Evolutionary conservation across 2,888 invertebrate genomes (phyloP).

Genomic region (Aspidiotus destructor): DNA sequence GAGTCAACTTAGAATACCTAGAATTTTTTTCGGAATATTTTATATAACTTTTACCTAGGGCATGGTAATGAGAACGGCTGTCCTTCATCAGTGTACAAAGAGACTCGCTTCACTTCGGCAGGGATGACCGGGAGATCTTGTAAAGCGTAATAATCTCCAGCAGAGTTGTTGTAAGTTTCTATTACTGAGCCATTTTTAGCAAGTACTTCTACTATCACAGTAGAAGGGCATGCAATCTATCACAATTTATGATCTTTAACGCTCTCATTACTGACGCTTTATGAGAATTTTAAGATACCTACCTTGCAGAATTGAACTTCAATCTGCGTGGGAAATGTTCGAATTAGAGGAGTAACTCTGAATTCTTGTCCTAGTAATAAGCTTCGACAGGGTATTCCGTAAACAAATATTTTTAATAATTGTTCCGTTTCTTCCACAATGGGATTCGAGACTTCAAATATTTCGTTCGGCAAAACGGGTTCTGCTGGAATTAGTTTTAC

Average conservation of each 20-base stretch:
- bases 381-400: constrained; percentile 52
- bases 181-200: constrained; percentile 48
- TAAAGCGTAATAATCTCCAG: constrained; percentile 49
- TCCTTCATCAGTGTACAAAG: neutral
- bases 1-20: neutral
- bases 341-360: constrained; percentile 42
- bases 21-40: neutral
- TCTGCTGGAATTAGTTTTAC: neutral
- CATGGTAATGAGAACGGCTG: constrained; percentile 3
- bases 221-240: constrained; percentile 45
- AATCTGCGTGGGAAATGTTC: constrained; percentile 47
- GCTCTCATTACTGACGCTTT: neutral
- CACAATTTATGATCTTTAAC: neutral
- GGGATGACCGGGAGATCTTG: constrained; percentile 46
- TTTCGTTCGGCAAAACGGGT: neutral
- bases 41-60: constrained; percentile 21
- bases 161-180: constrained; percentile 53
- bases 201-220: constrained; percentile 47
- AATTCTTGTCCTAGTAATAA: constrained; percentile 46
- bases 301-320: constrained; percentile 50
- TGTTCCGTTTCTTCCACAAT: constrained; percentile 14
- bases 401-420: constrained; percentile 44
- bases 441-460: neutral
- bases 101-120: constrained; percentile 43
- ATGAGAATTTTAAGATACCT: constrained; percentile 27